A percentile compares a stretch with the other conserved stretches of the same genome.
Conservation (phyloP, 2,113 vertebrate genomes). For the Pedionomus torquatus region DNA sequence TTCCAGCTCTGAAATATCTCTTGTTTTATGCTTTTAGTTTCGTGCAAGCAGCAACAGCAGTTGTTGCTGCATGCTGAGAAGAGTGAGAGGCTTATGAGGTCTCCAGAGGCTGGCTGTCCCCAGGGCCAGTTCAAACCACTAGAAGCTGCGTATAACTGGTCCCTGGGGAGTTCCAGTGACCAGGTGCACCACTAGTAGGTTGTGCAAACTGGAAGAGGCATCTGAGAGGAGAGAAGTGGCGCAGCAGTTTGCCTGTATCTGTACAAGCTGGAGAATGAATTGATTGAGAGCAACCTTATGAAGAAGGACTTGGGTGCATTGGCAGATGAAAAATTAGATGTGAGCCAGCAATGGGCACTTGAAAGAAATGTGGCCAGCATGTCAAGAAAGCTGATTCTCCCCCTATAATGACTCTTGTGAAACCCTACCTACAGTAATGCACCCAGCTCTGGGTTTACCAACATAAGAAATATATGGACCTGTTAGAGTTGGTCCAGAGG, state of each 20-base stretch:
- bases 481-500: neutral
- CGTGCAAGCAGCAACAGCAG: neutral
- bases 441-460: neutral
- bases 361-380: neutral
- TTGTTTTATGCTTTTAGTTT: neutral
- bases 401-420: neutral
- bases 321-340: neutral
- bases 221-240: neutral
- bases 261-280: neutral
- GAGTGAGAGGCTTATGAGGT: accelerated
- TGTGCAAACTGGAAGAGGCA: neutral
- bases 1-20: neutral
- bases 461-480: neutral
- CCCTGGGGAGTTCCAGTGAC: neutral
- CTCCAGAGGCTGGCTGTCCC: neutral
- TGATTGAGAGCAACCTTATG: neutral
- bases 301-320: neutral
- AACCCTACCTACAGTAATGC: neutral
- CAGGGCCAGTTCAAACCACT: accelerated
- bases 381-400: neutral
- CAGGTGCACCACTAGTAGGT: neutral
- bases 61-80: neutral
- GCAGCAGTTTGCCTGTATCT: neutral
- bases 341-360: neutral
- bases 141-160: neutral